Evolutionary conservation across 2,797 vertebrate species (phyloP), one percentile per base, ranked within the genome.

Genomic region (Botia almorhae): DNA sequence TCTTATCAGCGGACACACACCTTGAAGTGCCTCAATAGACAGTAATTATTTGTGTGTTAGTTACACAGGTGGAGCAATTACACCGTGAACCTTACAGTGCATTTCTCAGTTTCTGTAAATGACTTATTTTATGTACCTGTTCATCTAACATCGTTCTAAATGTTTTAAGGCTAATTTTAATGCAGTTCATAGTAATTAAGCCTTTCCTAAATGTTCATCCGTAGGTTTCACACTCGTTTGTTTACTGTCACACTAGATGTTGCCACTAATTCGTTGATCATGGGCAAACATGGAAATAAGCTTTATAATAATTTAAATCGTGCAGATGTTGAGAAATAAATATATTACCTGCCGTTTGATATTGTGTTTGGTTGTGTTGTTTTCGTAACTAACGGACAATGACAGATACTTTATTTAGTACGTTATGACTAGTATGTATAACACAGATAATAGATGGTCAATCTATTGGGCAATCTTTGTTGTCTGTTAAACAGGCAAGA

Each of bases 1-100:
- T 80, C 79, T 85, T 89, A 85, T 90, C 87, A 81, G 74, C 67
- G 68, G 53, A 46, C 43, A 51, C 36, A 72, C 72, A 86, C 86
- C 84, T 87, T 87, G 84, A 86, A 85, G 74, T 78, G 74, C 78
- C 60, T 68, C 61, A 72, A 69, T 72, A 80, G 53, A 63, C 60
- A 36, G 71, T 63, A 74, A 82, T 74, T 73, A 51, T 73, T 76
- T 69, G 51, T 78, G 75, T 74, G 50, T 81, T 61, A 14, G 19
- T 53, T 72, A 72, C n/a, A 72, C 48, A 26, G 60, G 33, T 7
- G 0, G 2, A 26, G 69, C 77, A 43, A 53, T 79, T 64, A 26
- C 16, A 64, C 77, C 64, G 4, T 78, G 60, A 72, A 72, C 48
- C 50, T 79, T 2, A 7, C 58, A 43, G 53, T 61, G 51, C 3